These are phyloP conservation scores for Chaetura pelagica DNA, from an alignment of 2,113 vertebrate genomes.

Conservation along the genomic window DNA sequence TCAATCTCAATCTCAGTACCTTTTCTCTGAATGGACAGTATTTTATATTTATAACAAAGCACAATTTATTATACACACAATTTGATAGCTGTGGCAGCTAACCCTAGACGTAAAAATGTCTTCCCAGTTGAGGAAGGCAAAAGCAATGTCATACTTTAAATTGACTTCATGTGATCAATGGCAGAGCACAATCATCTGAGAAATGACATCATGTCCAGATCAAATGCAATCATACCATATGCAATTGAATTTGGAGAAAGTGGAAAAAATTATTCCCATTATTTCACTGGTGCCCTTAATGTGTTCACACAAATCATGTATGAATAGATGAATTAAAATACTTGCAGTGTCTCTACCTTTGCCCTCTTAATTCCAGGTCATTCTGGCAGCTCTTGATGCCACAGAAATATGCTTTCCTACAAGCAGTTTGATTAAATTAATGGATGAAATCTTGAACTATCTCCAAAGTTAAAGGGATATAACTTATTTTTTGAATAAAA, in stretches of 20 bases:
- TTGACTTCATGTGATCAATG: constrained; percentile 17
- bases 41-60: constrained; percentile 51
- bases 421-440: neutral
- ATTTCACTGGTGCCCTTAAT: neutral
- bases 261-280: constrained; percentile 22
- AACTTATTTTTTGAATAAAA: neutral
- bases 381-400: neutral
- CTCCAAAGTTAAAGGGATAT: neutral
- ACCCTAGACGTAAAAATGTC: neutral
- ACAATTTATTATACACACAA: constrained; percentile 43
- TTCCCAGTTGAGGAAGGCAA: constrained; percentile 18
- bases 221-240: constrained; percentile 21
- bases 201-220: constrained; percentile 7
- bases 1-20: neutral
- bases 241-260: constrained; percentile 33
- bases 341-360: neutral
- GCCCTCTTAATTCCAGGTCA: neutral
- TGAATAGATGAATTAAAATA: neutral
- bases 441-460: neutral
- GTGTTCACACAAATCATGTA: constrained; percentile 7
- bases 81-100: neutral
- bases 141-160: constrained; percentile 40
- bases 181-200: constrained; percentile 21
- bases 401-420: neutral
- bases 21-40: constrained; percentile 20